Percentiles rank a stretch among this genome's conserved stretches.
Evolutionary conservation across 1,140 invertebrate genomes (phyloP).

Genomic region (Aphelinus certus): DNA sequence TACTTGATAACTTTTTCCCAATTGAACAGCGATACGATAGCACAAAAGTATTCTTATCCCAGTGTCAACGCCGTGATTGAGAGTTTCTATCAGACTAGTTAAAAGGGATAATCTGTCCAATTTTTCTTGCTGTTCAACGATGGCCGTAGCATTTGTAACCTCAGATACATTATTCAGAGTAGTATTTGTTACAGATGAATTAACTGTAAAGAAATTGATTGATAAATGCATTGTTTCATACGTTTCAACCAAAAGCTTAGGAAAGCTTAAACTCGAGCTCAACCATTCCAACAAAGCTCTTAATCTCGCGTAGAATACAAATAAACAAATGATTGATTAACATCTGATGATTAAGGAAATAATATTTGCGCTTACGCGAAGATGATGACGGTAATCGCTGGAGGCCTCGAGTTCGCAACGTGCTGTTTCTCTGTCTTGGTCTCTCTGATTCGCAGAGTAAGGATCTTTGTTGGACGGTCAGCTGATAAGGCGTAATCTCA

Average conservation of each 20-base stretch:
- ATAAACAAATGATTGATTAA: no score
- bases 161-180: conserved; percentile 29
- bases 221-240: neutral
- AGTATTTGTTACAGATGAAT: conserved; percentile 25
- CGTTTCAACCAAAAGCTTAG: no score
- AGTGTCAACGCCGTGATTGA: conserved; percentile 64
- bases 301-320: no score
- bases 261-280: no score
- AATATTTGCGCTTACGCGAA: conserved; percentile 45
- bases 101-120: conserved; percentile 52
- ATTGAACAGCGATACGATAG: conserved; percentile 67
- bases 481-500: conserved; percentile 55
- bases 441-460: conserved; percentile 47
- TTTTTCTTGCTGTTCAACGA: conserved; percentile 47
- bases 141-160: conserved; percentile 29
- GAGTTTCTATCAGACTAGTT: conserved; percentile 51
- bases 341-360: no score
- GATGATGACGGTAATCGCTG: conserved; percentile 50
- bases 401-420: conserved; percentile 48
- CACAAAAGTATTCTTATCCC: conserved; percentile 67
- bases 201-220: conserved; percentile 34
- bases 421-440: conserved; percentile 48
- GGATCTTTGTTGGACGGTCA: conserved; percentile 52
- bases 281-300: no score
- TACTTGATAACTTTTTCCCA: conserved; percentile 68